Conservation (phyloP, 2,797 vertebrate genomes). For the Diceros bicornis region DNA sequence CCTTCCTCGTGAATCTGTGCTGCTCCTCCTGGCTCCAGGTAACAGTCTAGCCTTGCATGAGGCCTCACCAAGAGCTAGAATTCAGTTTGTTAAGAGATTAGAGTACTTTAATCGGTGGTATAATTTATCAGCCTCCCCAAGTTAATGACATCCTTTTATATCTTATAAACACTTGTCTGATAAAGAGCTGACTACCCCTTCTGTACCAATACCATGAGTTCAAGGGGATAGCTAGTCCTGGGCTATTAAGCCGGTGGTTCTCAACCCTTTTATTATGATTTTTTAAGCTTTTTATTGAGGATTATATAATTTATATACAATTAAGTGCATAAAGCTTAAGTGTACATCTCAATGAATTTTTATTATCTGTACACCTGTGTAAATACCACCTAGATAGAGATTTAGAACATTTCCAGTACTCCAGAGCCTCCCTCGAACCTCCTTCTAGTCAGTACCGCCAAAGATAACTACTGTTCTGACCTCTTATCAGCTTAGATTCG, state of each 20-base stretch:
- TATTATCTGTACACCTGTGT: not conserved
- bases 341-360: not conserved
- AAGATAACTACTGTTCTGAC: not conserved
- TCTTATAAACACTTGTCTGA: not conserved
- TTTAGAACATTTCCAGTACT: not conserved
- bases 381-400: not conserved
- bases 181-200: not conserved
- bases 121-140: not conserved
- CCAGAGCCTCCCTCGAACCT: not conserved
- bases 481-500: not conserved
- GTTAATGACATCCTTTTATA: not conserved
- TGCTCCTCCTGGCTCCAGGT: not conserved
- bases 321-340: not conserved
- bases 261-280: not conserved
- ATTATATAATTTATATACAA: not conserved
- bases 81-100: not conserved
- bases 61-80: not conserved
- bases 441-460: not conserved
- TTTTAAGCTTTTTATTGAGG: not conserved
- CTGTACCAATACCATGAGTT: not conserved
- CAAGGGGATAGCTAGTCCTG: not conserved
- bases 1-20: not conserved
- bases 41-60: not conserved
- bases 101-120: not conserved
- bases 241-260: not conserved